A percentile compares a stretch with the other conserved stretches of the same genome.
phyloP scores from a whole-genome alignment of 2,113 vertebrate genomes.

The Rhipidura dahli region DNA sequence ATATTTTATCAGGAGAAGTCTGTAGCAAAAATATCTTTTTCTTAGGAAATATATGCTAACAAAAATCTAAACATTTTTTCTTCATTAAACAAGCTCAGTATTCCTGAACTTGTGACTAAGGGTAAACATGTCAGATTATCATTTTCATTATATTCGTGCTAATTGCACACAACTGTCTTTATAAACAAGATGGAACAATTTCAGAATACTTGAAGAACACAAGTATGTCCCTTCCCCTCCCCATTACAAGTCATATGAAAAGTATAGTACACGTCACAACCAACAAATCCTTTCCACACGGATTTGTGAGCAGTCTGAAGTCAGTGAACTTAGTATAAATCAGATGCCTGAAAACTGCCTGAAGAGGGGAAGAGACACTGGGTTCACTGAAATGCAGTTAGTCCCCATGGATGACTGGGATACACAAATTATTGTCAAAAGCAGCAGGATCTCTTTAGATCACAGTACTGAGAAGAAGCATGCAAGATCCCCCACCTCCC shows the following conservation, averaged over 20 bases:
- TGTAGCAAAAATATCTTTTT: neutral
- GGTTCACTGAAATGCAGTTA: neutral
- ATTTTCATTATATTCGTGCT: neutral
- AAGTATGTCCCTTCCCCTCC: neutral
- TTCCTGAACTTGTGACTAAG: neutral
- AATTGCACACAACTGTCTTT: neutral
- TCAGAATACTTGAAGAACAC: neutral
- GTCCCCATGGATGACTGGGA: neutral
- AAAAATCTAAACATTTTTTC: neutral
- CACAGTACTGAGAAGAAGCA: neutral
- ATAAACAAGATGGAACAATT: neutral
- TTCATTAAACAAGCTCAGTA: neutral
- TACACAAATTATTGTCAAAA: neutral
- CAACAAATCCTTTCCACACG: neutral
- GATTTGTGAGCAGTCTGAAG: neutral
- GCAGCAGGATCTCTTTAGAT: neutral
- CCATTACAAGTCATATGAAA: neutral
- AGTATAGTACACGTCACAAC: neutral
- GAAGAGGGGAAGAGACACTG: neutral
- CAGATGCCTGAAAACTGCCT: neutral
- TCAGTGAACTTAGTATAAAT: neutral
- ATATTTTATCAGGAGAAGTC: neutral
- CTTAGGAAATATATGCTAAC: neutral
- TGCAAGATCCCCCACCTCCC: fast-evolving
- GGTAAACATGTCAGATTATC: neutral